Evolutionary conservation across 2,797 vertebrate genomes (phyloP).

Genomic region (Lemur catta): DNA sequence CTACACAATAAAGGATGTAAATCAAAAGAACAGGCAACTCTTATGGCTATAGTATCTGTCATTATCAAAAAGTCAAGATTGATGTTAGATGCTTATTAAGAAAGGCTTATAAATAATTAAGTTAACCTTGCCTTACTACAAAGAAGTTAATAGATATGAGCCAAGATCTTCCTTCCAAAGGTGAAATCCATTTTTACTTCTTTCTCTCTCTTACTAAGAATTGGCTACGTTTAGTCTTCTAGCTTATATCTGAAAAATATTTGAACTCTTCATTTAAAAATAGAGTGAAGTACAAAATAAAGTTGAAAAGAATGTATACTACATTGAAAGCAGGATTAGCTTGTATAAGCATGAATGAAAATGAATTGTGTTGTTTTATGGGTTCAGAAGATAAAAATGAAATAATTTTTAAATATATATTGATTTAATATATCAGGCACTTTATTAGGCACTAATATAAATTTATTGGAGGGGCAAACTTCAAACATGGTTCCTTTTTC

Average conservation of each 20-base stretch:
- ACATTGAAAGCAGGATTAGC: not conserved
- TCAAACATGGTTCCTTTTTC: not conserved
- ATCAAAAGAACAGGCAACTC: not conserved
- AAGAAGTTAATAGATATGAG: slow-evolving; percentile 12
- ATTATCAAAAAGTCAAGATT: slow-evolving; percentile 24
- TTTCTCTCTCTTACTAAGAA: not conserved
- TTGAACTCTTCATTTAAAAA: slow-evolving; percentile 7
- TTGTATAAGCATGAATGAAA: not conserved
- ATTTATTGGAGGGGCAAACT: not conserved
- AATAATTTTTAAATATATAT: not conserved
- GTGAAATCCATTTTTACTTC: slow-evolving; percentile 21
- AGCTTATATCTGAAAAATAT: not conserved
- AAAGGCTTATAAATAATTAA: slow-evolving; percentile 60
- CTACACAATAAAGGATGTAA: not conserved
- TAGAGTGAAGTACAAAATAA: not conserved
- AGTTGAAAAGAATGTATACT: not conserved
- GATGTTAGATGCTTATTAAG: slow-evolving; percentile 36
- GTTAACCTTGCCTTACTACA: not conserved
- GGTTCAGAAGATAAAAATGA: not conserved
- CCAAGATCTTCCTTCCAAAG: not conserved
- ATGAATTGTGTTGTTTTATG: not conserved
- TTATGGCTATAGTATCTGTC: not conserved
- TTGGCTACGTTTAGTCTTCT: not conserved
- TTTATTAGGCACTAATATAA: not conserved
- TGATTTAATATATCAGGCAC: not conserved